A percentile compares a stretch with the other conserved stretches of the same genome.
These are phyloP conservation scores for Acanthosepion esculentum DNA, from an alignment of 2,888 invertebrate genomes.

Conservation along the genomic window DNA sequence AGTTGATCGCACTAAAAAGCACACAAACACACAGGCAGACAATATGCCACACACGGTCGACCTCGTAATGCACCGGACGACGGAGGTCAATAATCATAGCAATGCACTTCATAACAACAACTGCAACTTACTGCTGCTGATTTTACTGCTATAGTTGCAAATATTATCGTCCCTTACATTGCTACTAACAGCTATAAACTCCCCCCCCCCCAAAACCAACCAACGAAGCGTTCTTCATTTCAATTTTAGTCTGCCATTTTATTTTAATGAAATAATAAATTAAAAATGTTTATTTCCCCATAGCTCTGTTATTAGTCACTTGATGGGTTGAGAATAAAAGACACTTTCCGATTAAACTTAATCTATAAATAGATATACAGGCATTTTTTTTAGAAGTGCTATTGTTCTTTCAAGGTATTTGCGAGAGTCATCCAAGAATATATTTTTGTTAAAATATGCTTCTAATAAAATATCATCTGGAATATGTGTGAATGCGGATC, in stretches of 20 bases:
- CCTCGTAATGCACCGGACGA: conserved; percentile 21
- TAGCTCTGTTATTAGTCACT: not conserved
- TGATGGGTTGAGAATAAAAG: not conserved
- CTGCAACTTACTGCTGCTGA: not conserved
- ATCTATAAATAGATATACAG: not conserved
- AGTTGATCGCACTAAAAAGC: no score
- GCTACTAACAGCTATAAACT: not conserved
- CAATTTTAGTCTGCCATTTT: not conserved
- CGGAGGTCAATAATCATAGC: not conserved
- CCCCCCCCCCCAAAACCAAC: not conserved
- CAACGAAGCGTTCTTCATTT: not conserved
- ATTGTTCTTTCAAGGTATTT: not conserved
- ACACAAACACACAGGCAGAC: not conserved
- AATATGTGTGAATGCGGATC: not conserved
- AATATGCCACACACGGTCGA: conserved; percentile 33
- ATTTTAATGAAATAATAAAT: not conserved
- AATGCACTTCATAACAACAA: not conserved
- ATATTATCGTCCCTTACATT: not conserved
- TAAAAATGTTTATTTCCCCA: not conserved
- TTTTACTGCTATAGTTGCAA: conserved; percentile 16
- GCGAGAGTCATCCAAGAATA: not conserved
- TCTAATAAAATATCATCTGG: no score
- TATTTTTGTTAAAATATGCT: no score
- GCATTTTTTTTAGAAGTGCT: not conserved
- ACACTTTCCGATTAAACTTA: not conserved